phyloP scores from a whole-genome alignment of 2,888 invertebrate genomes.

The Conistra vaccinii region DNA sequence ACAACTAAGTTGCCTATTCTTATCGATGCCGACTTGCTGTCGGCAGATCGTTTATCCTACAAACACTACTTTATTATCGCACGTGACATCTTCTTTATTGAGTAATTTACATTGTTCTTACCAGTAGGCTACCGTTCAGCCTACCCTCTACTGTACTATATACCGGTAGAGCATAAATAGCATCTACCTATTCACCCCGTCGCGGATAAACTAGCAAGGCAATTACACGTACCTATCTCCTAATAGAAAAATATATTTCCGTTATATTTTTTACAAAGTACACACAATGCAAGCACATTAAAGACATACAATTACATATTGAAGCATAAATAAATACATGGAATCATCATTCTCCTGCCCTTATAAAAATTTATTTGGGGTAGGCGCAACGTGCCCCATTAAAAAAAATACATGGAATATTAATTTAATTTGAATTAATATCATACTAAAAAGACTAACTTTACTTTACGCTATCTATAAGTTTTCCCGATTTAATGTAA shows the following conservation, averaged over 20 bases:
- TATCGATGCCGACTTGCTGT: background rate
- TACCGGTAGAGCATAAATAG: background rate
- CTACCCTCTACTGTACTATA: slow-evolving; percentile 6
- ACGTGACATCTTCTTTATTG: background rate
- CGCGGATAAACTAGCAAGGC: background rate
- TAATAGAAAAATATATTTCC: slow-evolving; percentile 18
- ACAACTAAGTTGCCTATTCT: background rate
- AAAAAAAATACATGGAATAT: background rate
- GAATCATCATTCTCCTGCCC: no score
- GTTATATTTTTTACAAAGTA: background rate
- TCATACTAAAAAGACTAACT: background rate
- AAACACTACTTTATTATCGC: background rate
- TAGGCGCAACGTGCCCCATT: no score
- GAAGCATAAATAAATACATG: background rate
- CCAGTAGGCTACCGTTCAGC: background rate
- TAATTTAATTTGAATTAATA: background rate
- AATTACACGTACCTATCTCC: background rate
- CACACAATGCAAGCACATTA: slow-evolving; percentile 11
- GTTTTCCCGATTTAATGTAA: background rate
- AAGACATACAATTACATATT: background rate
- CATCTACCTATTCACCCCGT: background rate
- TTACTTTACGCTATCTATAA: background rate
- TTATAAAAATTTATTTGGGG: no score
- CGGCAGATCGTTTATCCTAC: slow-evolving; percentile 1
- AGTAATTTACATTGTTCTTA: background rate